Conservation (phyloP, 1,140 invertebrate genomes). For the Lasioglossum baleicum region DNA sequence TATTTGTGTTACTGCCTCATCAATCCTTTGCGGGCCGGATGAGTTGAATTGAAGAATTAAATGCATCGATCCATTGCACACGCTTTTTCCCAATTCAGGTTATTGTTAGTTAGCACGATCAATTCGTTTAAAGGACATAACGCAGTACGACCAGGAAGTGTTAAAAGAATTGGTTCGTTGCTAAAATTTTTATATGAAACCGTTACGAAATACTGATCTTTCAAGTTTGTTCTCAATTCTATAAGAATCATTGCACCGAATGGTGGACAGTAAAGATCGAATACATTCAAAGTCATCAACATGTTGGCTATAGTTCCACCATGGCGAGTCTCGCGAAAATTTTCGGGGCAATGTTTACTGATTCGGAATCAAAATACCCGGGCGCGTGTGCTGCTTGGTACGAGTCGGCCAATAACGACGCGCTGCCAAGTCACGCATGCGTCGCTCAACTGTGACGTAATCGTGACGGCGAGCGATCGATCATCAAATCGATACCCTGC, state of each 20-base stretch:
- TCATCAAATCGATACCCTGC: too few relatives aligned
- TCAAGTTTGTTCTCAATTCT: constrained; percentile 82
- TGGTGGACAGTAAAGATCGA: constrained; percentile 86
- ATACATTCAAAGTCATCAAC: constrained; percentile 87
- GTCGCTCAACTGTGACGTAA: too few relatives aligned
- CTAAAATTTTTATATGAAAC: constrained; percentile 84
- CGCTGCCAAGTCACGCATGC: too few relatives aligned
- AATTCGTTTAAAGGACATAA: constrained; percentile 83
- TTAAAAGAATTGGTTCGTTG: constrained; percentile 78
- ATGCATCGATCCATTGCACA: constrained; percentile 71
- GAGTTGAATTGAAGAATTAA: too few relatives aligned
- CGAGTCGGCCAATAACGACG: too few relatives aligned
- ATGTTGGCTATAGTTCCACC: constrained; percentile 90
- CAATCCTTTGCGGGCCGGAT: too few relatives aligned
- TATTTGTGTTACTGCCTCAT: too few relatives aligned
- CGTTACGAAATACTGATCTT: constrained; percentile 76
- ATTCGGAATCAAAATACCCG: too few relatives aligned
- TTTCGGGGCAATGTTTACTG: too few relatives aligned
- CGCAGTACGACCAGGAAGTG: constrained; percentile 82
- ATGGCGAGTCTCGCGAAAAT: constrained; percentile 79
- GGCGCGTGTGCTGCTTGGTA: too few relatives aligned
- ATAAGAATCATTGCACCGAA: constrained; percentile 87
- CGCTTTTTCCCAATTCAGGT: constrained; percentile 82
- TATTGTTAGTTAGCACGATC: constrained; percentile 77
- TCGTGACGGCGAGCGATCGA: too few relatives aligned